These are phyloP conservation scores for Orthochromis malagaraziensis DNA, from an alignment of 2,113 vertebrate genomes.

Conservation along the genomic window DNA sequence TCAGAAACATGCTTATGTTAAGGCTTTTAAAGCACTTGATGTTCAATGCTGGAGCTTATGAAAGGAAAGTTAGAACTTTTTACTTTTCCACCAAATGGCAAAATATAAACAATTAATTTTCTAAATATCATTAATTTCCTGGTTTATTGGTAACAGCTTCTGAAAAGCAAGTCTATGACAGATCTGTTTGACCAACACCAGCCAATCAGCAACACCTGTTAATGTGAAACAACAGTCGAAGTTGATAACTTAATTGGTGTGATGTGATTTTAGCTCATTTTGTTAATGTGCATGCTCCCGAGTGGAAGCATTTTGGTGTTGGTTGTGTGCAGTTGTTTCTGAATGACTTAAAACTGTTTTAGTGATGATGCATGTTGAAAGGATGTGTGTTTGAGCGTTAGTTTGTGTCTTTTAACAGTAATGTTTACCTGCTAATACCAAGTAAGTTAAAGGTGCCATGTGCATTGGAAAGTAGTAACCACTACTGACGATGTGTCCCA, in stretches of 20 bases:
- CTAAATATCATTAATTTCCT: not conserved
- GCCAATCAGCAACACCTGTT: not conserved
- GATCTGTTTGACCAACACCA: not conserved
- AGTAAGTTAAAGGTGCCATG: not conserved
- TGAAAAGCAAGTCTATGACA: not conserved
- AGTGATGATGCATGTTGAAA: not conserved
- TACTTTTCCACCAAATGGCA: not conserved
- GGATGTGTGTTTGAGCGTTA: accelerated
- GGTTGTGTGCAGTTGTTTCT: not conserved
- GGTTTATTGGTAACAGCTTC: not conserved
- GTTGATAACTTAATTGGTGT: not conserved
- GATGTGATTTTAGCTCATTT: not conserved
- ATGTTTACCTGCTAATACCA: not conserved
- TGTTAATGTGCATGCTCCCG: accelerated
- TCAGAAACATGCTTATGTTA: not conserved
- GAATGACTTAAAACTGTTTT: not conserved
- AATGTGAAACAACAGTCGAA: not conserved
- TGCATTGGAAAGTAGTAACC: not conserved
- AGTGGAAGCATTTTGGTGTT: not conserved
- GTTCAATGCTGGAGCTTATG: not conserved
- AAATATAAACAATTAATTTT: not conserved
- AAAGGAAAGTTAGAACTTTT: not conserved
- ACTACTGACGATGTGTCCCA: not conserved
- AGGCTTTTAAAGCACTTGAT: not conserved
- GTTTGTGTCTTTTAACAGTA: not conserved